A percentile compares a stretch with the other conserved stretches of the same genome.
Conservation (phyloP, 2,113 vertebrate species). For the Pelvicachromis taeniatus region DNA sequence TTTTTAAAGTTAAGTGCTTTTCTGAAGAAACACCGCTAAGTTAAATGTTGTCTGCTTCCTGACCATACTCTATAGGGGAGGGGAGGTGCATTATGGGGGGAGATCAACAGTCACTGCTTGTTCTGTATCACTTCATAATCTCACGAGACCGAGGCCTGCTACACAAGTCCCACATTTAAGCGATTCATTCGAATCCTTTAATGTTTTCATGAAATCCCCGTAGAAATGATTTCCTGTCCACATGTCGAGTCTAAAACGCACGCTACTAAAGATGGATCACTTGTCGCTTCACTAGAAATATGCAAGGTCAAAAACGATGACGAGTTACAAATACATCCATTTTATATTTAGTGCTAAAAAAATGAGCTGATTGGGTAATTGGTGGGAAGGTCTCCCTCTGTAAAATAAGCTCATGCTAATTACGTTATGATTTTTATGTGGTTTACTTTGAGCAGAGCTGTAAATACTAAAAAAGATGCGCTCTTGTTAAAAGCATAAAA, state of each 20-base stretch:
- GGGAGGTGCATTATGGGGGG: neutral
- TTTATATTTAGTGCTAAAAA: neutral
- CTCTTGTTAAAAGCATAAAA: neutral
- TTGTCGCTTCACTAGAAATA: neutral
- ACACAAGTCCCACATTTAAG: neutral
- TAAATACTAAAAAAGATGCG: neutral
- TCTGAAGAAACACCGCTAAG: neutral
- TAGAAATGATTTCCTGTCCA: neutral
- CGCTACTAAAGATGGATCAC: neutral
- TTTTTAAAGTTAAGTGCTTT: too few relatives aligned
- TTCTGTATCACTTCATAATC: neutral
- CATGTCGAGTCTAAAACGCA: neutral
- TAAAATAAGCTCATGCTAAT: neutral
- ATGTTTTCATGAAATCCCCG: neutral
- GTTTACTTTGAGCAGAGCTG: neutral
- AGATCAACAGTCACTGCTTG: neutral
- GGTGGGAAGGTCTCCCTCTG: neutral
- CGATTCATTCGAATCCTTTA: neutral
- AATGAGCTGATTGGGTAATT: neutral
- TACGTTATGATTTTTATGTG: neutral
- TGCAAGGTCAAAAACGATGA: neutral
- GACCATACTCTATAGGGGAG: neutral
- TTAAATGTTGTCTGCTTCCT: neutral
- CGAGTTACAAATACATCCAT: neutral
- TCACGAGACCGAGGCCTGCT: neutral